Conservation (phyloP, 2,113 vertebrate species). For the Calypte anna region DNA sequence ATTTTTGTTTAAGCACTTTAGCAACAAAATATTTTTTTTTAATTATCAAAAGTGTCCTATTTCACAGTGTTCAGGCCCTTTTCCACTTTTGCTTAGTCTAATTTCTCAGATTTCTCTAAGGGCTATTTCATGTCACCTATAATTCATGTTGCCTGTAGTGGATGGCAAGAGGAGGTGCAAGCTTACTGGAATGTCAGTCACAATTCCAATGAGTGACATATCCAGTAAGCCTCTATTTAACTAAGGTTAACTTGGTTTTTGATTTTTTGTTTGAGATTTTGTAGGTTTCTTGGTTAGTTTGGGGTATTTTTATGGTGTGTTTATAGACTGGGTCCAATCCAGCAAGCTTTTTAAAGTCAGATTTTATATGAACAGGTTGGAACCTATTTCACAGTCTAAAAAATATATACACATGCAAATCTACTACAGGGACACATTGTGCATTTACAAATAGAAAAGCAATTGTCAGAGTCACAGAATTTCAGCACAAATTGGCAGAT, state of each 20-base stretch:
- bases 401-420: not conserved
- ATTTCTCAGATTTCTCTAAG: not conserved
- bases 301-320: rapidly evolving
- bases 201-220: not conserved
- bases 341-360: not conserved
- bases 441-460: constrained; percentile 8
- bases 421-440: not conserved
- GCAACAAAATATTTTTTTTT: not conserved
- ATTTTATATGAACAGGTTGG: not conserved
- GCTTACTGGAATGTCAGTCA: not conserved
- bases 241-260: not conserved
- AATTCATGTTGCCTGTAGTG: not conserved
- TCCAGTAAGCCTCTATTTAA: not conserved
- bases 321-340: not conserved
- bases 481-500: not conserved
- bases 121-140: not conserved
- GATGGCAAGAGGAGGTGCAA: not conserved
- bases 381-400: not conserved
- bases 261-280: rapidly evolving
- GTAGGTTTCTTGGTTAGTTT: rapidly evolving
- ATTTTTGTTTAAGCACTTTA: not conserved
- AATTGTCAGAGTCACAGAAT: not conserved
- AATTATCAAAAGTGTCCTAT: not conserved
- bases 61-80: rapidly evolving
- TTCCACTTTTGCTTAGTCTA: rapidly evolving